Evolutionary conservation across 2,888 invertebrate species (phyloP), one percentile per base, ranked within the genome.

Genomic region (Charanyca ferruginea): DNA sequence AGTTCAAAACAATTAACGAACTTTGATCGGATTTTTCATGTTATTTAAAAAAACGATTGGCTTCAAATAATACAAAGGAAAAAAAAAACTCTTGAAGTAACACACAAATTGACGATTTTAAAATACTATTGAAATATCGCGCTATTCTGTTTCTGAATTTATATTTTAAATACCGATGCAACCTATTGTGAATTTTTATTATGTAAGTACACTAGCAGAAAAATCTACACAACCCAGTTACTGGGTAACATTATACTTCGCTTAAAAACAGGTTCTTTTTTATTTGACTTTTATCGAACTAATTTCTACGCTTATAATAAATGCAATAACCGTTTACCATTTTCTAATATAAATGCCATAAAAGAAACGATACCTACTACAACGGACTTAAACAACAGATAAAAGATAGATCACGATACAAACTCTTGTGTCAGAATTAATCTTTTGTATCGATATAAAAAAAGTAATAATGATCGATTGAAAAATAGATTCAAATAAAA

Each of bases 401-500:
- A 45, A 38, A 38, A 68, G 18, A 44, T 47, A 28, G 11, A n/a
- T 18, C 9, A 13, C 4, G 13, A 23, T 4, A 32, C 9, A 11
- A 7, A 35, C 51, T 49, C 16, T 48, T 44, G 25, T 57, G 48
- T 35, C 71, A 41, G n/a, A 23, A 9, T 20, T 53, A 25, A 53
- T 67, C 72, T 18, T 41, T 28, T 16, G 38, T 49, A 63, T 49
- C 35, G 35, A 28, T 22, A 13, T 28, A 53, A 20, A 23, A n/a
- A 66, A n/a, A 67, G 53, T 71, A 74, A 71, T 53, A 53, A 67
- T 74, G 71, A 75, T 75, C 53, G 75, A 71, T 75, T 32, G 47
- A 23, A 32, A 41, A 18, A n/a, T 54, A 68, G 2, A 23, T 32
- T 61, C 16, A 44, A 59, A 53, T 23, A 18, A 72, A 72, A 72